Conservation (phyloP, 1,140 invertebrate species). For the Bombyx mandarina region DNA sequence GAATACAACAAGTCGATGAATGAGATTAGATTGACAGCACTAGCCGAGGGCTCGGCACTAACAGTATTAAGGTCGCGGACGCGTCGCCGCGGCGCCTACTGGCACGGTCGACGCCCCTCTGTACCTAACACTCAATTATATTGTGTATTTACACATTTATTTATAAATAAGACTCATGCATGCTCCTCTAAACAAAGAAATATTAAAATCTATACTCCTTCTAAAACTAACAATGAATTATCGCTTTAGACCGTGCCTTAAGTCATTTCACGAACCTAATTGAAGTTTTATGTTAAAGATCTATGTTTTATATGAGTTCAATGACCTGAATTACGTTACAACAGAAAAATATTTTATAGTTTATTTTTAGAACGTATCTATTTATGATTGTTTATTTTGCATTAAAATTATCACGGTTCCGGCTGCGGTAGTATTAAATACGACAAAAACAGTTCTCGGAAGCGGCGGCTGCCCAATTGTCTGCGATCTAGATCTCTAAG, state of each 20-base stretch:
- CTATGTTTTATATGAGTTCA: too few species aligned
- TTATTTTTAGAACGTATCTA: not conserved
- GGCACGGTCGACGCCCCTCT: constrained; percentile 24
- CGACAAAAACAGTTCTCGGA: not conserved
- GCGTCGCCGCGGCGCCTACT: constrained; percentile 38
- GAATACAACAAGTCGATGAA: too few species aligned
- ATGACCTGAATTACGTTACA: too few species aligned
- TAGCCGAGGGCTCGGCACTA: constrained; percentile 24
- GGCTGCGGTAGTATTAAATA: constrained; percentile 5
- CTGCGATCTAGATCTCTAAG: too few species aligned
- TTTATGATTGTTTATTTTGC: constrained; percentile 4
- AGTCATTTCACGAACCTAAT: too few species aligned
- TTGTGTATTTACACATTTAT: constrained; percentile 16
- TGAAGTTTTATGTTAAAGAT: too few species aligned
- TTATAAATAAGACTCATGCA: not conserved
- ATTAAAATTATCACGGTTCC: constrained; percentile 4
- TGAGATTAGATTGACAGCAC: constrained; percentile 34
- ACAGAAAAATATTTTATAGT: too few species aligned
- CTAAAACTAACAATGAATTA: too few species aligned
- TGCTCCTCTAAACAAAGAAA: too few species aligned
- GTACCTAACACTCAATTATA: constrained; percentile 24
- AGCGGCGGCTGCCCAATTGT: too few species aligned
- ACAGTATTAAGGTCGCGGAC: constrained; percentile 47
- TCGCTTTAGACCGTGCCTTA: too few species aligned
- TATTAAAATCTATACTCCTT: too few species aligned